These are phyloP conservation scores for Heteromyza rotundicornis DNA, from an alignment of 2,888 invertebrate species.

Conservation along the genomic window DNA sequence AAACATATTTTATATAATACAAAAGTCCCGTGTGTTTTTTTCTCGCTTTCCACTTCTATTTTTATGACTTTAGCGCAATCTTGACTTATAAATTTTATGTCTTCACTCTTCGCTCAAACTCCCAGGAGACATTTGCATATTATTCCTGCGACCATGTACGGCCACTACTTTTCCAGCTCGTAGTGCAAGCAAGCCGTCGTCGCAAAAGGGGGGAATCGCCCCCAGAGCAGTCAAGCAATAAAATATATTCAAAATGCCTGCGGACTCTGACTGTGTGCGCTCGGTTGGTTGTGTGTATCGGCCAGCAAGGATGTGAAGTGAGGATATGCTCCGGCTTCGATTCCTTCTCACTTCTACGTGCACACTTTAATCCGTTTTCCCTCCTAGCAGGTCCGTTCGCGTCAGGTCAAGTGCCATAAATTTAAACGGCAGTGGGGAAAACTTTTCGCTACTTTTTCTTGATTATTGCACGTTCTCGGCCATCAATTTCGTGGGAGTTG, in stretches of 20 bases:
- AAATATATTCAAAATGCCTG: constrained; percentile 10
- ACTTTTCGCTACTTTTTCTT: no score
- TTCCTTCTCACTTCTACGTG: no score
- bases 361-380: no score
- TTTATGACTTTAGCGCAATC: constrained; percentile 13
- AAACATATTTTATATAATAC: neutral
- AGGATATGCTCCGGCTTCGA: no score
- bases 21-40: neutral
- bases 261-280: constrained; percentile 11
- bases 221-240: constrained; percentile 4
- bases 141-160: neutral
- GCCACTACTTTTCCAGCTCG: neutral
- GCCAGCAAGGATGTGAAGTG: no score
- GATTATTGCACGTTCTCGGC: no score
- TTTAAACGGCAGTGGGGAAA: no score
- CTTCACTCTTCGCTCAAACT: constrained; percentile 2
- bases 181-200: no score
- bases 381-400: no score
- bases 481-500: no score
- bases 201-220: no score
- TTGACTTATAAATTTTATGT: constrained; percentile 17
- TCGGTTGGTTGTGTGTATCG: constrained; percentile 34
- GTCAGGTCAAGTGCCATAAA: no score
- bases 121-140: neutral
- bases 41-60: neutral